phyloP scores from a whole-genome alignment of 2,888 invertebrate genomes.

The Mythimna lalbum region DNA sequence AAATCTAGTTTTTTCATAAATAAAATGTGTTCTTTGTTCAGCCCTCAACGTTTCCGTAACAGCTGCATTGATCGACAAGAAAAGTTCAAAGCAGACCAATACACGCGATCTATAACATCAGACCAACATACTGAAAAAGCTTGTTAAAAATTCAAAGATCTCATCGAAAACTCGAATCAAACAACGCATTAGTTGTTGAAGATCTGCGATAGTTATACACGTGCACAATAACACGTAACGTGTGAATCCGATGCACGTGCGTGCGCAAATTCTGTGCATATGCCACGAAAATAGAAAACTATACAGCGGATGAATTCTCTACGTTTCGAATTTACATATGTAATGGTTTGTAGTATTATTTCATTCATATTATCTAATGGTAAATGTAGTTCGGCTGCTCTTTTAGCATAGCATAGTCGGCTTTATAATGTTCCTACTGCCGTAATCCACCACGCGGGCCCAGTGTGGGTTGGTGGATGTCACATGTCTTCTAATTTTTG shows the following conservation, averaged over 20 bases:
- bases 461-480: too few relatives aligned
- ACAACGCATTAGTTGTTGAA: constrained; percentile 21
- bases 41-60: not conserved
- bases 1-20: not conserved
- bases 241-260: constrained; percentile 58
- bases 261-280: constrained; percentile 37
- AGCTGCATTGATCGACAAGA: constrained; percentile 6
- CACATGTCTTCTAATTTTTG: too few relatives aligned
- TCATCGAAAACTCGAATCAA: constrained; percentile 30
- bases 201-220: constrained; percentile 45
- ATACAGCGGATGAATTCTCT: constrained; percentile 39
- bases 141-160: constrained; percentile 9
- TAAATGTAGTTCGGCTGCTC: not conserved
- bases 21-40: not conserved
- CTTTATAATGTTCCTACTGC: too few relatives aligned
- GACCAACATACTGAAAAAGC: not conserved
- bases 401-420: not conserved
- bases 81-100: constrained; percentile 21
- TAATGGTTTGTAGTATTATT: constrained; percentile 23
- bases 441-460: too few relatives aligned
- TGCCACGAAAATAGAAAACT: constrained; percentile 60
- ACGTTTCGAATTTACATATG: constrained; percentile 31
- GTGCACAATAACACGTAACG: constrained; percentile 47
- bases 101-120: constrained; percentile 9
- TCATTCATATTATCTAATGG: constrained; percentile 33